Evolutionary conservation across 2,797 vertebrate genomes (phyloP).

Genomic region (Poeciliopsis paucimaculata): DNA sequence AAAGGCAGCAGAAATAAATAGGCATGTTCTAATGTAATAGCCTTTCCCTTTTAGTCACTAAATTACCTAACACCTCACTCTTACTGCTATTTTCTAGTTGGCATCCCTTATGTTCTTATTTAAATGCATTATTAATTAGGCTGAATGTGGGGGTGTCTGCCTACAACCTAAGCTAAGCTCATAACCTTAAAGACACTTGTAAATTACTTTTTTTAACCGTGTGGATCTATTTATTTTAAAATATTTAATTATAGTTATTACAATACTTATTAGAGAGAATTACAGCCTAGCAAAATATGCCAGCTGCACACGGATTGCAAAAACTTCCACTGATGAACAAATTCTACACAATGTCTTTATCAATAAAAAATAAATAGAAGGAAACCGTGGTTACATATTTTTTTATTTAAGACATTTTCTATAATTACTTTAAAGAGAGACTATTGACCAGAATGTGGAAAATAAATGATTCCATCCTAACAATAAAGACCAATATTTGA

Average conservation of each 20-base stretch:
- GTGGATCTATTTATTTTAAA: background rate
- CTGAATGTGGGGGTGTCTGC: constrained; percentile 9
- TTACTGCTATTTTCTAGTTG: constrained; percentile 29
- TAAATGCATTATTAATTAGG: constrained; percentile 21
- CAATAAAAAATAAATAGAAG: background rate
- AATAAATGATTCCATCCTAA: constrained; percentile 22
- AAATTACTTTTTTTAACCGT: background rate
- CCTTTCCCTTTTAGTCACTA: constrained; percentile 12
- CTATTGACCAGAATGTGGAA: background rate
- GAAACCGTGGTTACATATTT: background rate
- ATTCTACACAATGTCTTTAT: background rate
- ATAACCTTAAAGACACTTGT: constrained; percentile 11
- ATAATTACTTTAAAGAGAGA: background rate
- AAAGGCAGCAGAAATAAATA: background rate
- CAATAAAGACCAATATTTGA: background rate
- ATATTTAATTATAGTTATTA: constrained; percentile 6
- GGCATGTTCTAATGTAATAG: constrained; percentile 4
- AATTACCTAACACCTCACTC: background rate
- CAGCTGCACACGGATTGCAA: background rate
- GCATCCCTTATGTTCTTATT: constrained; percentile 14
- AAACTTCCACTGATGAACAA: background rate
- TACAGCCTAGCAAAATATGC: background rate
- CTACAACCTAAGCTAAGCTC: constrained; percentile 1
- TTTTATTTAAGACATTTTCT: background rate
- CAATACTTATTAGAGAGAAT: background rate